These are phyloP conservation scores for Luperina testacea DNA, from an alignment of 2,888 invertebrate species.

Conservation along the genomic window DNA sequence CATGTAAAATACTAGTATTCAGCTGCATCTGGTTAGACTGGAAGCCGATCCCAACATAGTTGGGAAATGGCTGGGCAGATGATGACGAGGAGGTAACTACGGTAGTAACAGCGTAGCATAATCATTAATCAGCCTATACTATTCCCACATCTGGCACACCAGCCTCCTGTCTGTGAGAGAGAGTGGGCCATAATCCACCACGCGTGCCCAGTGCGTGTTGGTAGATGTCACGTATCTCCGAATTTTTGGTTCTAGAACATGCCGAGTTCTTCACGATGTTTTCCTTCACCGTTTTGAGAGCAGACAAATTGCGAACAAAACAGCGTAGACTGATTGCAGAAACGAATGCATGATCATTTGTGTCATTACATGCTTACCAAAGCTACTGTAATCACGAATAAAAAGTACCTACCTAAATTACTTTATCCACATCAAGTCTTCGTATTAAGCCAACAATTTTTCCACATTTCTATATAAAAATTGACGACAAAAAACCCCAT, in stretches of 20 bases:
- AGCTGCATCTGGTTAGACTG: no score
- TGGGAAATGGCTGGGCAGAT: no score
- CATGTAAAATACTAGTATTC: no score
- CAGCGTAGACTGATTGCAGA: background rate
- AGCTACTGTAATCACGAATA: background rate
- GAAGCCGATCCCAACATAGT: no score
- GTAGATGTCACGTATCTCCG: background rate
- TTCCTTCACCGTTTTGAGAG: background rate
- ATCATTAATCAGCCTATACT: background rate
- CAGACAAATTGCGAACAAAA: background rate
- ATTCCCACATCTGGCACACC: background rate
- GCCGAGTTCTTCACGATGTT: background rate
- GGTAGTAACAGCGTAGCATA: background rate
- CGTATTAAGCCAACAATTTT: conserved; percentile 39
- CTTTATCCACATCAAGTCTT: conserved; percentile 19
- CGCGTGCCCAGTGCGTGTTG: background rate
- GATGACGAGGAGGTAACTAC: no score
- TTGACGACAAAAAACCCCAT: conserved; percentile 25
- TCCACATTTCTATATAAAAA: conserved; percentile 57
- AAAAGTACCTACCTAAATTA: conserved; percentile 4
- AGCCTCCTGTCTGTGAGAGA: background rate
- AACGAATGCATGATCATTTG: background rate
- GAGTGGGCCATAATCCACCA: background rate
- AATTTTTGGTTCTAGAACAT: background rate
- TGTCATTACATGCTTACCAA: background rate